Base-by-base conservation (phyloP, 1,140 invertebrate species). In the Macrostomum lignano region DNA sequence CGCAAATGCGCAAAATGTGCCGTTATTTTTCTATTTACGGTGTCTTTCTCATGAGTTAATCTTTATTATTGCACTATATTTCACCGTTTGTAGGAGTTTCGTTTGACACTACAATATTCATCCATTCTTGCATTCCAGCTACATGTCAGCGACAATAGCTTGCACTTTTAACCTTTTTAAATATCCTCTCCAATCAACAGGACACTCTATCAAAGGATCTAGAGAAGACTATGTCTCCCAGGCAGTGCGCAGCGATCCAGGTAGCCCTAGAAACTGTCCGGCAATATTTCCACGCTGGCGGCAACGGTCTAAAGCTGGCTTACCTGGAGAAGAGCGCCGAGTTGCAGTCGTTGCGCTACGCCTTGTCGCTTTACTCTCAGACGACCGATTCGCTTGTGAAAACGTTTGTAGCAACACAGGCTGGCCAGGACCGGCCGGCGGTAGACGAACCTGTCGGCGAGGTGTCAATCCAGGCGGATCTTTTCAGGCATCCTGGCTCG, bases 331-430 rank as follows among this genome's bases (percentile, higher is more conserved):
- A 96, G 60, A 91, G 79, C 38, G 63, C 78, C 0, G 91, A 99
- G 51, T 57, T 98, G 14, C 81, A 93, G 54, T 91, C 81, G 35
- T 61, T 99, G 29, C 68, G 84, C 51, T 94, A 98, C 47, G 91
- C 91, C 2, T 65, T 99, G 9, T 93, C 82, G 32, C 60, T 99
- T 25, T 99, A 99, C 63, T 98, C 91, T 1, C 88, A 98, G 63
- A 93, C 91, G 4, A 99, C 91, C 3, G 91, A 99, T 48, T 82
- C 86, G 3, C 65, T 99, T 20, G 94, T 99, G 45, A 91, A 93
- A 56, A 96, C 84, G 1, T 99, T 96, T 55, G 78, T 98, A 31
- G 77, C 72, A 21, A 77, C 82, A 37, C 88, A 98, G 60, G 70
- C 76, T 20, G 73, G 77, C 48, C 82, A 96, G 72, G 64, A 66